Evolutionary conservation across 2,113 vertebrate species (phyloP).

Genomic region (Hymenochirus boettgeri): DNA sequence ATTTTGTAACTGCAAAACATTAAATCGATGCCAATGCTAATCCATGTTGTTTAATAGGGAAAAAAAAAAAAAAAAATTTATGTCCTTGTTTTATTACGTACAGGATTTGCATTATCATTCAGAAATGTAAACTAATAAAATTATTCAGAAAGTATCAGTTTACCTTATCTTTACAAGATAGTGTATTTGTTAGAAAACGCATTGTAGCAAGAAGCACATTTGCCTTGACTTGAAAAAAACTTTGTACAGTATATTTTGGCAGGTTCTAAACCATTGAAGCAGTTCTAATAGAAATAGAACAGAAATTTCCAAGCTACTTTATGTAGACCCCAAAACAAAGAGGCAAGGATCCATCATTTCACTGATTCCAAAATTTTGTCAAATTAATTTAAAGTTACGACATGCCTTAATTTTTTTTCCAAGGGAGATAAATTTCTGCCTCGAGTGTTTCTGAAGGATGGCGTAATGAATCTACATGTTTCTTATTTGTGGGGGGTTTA

Average conservation of each 20-base stretch:
- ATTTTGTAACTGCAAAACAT: constrained; percentile 29
- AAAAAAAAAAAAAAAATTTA: constrained; percentile 6
- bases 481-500: neutral
- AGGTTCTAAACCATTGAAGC: constrained; percentile 44
- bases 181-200: neutral
- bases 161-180: neutral
- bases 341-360: constrained; percentile 55
- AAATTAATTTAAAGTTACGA: constrained; percentile 44
- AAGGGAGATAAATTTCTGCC: neutral
- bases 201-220: neutral
- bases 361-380: constrained; percentile 45
- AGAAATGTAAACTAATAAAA: constrained; percentile 9
- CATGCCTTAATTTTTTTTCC: constrained; percentile 36
- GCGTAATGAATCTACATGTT: neutral
- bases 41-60: constrained; percentile 27
- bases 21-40: constrained; percentile 2
- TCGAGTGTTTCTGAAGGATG: neutral
- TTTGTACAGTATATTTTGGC: constrained; percentile 38
- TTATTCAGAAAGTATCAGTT: constrained; percentile 11
- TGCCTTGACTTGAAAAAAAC: neutral
- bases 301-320: constrained; percentile 54
- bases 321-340: constrained; percentile 51
- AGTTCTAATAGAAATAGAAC: constrained; percentile 49
- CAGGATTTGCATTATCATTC: constrained; percentile 3
- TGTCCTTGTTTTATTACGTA: constrained; percentile 23